Percentiles rank a stretch among this genome's conserved stretches.
Conservation (phyloP, 2,888 invertebrate species). For the Apeira syringaria region DNA sequence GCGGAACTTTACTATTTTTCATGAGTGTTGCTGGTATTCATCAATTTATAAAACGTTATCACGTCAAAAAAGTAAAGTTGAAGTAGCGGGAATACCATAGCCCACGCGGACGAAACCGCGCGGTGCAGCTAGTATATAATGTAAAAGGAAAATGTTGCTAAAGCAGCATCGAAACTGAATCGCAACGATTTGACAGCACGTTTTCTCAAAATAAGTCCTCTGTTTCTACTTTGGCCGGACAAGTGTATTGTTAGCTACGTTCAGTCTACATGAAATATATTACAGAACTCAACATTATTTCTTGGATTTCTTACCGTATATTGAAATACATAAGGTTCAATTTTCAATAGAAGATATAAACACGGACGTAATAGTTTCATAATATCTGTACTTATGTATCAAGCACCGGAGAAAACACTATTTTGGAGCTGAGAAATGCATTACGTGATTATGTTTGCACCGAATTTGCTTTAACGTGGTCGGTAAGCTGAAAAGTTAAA, state of each 20-base stretch:
- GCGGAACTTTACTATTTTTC: too few species aligned
- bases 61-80: too few species aligned
- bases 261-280: conserved; percentile 10
- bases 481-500: not conserved
- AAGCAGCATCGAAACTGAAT: conserved; percentile 6
- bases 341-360: not conserved
- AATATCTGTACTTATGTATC: conserved; percentile 6
- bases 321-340: not conserved
- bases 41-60: too few species aligned
- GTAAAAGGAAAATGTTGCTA: too few species aligned
- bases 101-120: too few species aligned
- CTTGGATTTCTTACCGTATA: conserved; percentile 5
- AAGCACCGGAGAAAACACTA: conserved; percentile 5
- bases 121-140: too few species aligned
- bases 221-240: conserved; percentile 20
- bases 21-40: too few species aligned
- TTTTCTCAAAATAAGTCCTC: conserved; percentile 20
- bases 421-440: conserved; percentile 10
- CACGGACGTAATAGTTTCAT: not conserved
- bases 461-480: conserved; percentile 1
- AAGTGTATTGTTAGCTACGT: conserved; percentile 28
- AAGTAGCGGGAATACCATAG: too few species aligned
- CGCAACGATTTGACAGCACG: conserved; percentile 3
- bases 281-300: not conserved
- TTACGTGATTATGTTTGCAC: conserved; percentile 17